These are phyloP conservation scores for Sebastolobus alascanus DNA, from an alignment of 2,797 vertebrate genomes.

Conservation along the genomic window DNA sequence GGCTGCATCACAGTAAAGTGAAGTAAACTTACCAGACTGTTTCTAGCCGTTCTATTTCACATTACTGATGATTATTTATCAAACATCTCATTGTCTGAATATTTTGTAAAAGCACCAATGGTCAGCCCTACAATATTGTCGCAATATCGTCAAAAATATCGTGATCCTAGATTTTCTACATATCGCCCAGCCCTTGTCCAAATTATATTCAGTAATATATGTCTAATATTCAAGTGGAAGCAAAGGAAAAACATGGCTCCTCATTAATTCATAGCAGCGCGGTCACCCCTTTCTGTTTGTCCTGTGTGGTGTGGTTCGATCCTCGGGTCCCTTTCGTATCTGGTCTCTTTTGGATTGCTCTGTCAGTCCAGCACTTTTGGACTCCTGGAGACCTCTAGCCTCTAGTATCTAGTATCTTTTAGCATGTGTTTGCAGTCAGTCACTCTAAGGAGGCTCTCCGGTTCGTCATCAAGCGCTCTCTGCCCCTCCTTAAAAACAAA, in stretches of 20 bases:
- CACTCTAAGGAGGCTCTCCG: slow-evolving; percentile 20
- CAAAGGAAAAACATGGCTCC: neutral
- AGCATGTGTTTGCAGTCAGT: slow-evolving; percentile 20
- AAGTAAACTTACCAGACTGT: too few relatives aligned
- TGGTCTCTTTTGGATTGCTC: neutral
- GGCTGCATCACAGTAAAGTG: too few relatives aligned
- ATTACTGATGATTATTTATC: too few relatives aligned
- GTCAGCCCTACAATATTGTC: too few relatives aligned
- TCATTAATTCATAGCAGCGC: neutral
- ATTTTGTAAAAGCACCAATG: too few relatives aligned
- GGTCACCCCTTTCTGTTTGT: neutral
- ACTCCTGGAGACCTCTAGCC: neutral
- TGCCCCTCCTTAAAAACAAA: slow-evolving; percentile 41
- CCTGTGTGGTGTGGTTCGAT: neutral
- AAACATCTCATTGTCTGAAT: too few relatives aligned
- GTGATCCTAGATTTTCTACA: too few relatives aligned
- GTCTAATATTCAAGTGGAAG: neutral
- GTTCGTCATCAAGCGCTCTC: slow-evolving; percentile 31
- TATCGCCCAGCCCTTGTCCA: neutral
- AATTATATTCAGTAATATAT: neutral
- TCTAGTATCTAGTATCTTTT: neutral
- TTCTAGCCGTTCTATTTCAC: too few relatives aligned
- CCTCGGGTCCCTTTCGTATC: neutral
- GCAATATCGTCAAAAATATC: too few relatives aligned
- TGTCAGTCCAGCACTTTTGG: neutral